Base-by-base conservation (phyloP, 1,140 invertebrate genomes). In the Drosophila suzukii region DNA sequence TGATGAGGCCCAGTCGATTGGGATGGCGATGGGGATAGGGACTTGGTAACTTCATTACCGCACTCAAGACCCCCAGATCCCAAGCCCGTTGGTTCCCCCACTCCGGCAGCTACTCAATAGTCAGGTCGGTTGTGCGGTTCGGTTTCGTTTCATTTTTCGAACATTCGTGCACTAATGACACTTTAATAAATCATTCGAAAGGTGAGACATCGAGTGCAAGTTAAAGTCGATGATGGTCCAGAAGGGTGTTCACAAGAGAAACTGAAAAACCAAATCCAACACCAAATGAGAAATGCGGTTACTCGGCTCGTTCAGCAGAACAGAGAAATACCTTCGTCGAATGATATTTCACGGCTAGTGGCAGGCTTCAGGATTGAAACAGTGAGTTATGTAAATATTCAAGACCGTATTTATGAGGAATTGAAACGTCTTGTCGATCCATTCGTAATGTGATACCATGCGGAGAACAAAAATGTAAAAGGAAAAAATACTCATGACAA, bases 141-240 rank as follows among this genome's bases (percentile, higher is more conserved):
- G 84, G 84, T 89, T 81, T 89, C 84, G 84, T 89, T 89, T 89
- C 77, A 89, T 89, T 89, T 88, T 74, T 84, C 76, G 57, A 83
- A 61, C 82, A 80, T 71, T 86, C 79, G 82, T 86, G 81, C 81
- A 85, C 90, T 91, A 91, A 91, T 91, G 90, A 91, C 90, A 91
- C 84, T 80, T 91, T 89, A 91, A 91, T 91, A 91, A 91, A 91
- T 91, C 90, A 91, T 91, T 91, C 80, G 89, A 91, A 91, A 91
- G 90, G 90, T 91, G 90, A 91, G 90, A 91, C 89, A 82, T 91
- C 81, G 90, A 91, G 81, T 91, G 89, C 83, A 91, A 89, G 84
- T 78, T 88, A 88, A 83, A 70, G 84, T 77, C 77, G 83, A 68
- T 86, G 82, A 86, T 88, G 82, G 63, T 36, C 51, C 60, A 34